Conservation (phyloP, 2,113 vertebrate species). For the Sapajus apella region DNA sequence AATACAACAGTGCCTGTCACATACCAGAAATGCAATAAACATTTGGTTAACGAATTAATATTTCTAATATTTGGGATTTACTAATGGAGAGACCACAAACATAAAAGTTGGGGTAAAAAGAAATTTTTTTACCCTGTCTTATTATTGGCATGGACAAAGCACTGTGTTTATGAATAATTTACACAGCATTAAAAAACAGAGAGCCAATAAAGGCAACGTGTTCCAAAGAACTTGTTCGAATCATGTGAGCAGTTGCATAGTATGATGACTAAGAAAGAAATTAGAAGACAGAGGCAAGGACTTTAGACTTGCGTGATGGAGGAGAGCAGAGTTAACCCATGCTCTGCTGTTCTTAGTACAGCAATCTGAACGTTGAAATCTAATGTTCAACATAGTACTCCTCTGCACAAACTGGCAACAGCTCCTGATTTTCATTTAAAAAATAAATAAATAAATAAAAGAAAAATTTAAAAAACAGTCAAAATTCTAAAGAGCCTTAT, state of each 20-base stretch:
- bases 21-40: background rate
- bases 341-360: background rate
- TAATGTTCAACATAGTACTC: background rate
- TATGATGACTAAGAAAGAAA: background rate
- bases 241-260: background rate
- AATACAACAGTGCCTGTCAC: background rate
- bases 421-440: background rate
- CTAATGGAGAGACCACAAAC: background rate
- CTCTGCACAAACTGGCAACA: background rate
- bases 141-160: constrained; percentile 1
- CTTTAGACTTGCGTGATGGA: background rate
- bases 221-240: constrained; percentile 1
- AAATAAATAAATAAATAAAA: background rate
- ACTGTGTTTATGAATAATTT: background rate
- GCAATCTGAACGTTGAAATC: background rate
- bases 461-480: too few species aligned
- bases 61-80: background rate
- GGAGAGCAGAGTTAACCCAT: background rate
- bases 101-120: background rate
- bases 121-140: background rate
- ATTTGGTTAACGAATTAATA: background rate
- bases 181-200: constrained; percentile 2
- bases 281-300: background rate
- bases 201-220: constrained; percentile 41
- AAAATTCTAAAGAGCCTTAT: background rate